phyloP scores from a whole-genome alignment of 2,888 invertebrate genomes.

The Orthosia incerta region DNA sequence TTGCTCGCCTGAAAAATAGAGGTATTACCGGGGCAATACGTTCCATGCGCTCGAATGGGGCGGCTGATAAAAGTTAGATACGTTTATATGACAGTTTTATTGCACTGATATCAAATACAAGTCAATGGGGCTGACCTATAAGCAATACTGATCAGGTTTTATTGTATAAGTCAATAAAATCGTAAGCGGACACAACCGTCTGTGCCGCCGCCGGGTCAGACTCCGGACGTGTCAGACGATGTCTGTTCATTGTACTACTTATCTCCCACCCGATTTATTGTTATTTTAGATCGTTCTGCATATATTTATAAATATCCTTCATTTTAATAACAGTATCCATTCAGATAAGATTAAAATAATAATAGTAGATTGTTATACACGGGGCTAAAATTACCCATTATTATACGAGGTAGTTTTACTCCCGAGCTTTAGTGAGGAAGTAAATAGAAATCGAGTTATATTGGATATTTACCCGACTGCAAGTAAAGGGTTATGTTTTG shows the following conservation, averaged over 20 bases:
- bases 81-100: slow-evolving; percentile 34
- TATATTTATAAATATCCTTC: slow-evolving; percentile 12
- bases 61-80: slow-evolving; percentile 11
- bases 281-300: slow-evolving; percentile 20
- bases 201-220: slow-evolving; percentile 53
- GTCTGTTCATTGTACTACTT: slow-evolving; percentile 60
- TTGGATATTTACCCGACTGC: no score
- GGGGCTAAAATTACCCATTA: no score
- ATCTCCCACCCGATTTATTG: slow-evolving; percentile 40
- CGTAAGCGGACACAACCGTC: slow-evolving; percentile 64
- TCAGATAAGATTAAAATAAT: neutral
- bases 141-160: slow-evolving; percentile 48
- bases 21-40: neutral
- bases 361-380: no score
- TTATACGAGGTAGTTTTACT: no score
- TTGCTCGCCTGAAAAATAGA: slow-evolving; percentile 6
- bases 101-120: slow-evolving; percentile 26
- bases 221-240: slow-evolving; percentile 38
- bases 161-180: slow-evolving; percentile 62
- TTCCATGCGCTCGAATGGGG: slow-evolving; percentile 13
- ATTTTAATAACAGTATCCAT: neutral
- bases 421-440: no score
- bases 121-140: slow-evolving; percentile 36
- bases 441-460: no score
- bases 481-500: no score